Conservation (phyloP, 2,797 vertebrate species). For the Coregonus ussuriensis region DNA sequence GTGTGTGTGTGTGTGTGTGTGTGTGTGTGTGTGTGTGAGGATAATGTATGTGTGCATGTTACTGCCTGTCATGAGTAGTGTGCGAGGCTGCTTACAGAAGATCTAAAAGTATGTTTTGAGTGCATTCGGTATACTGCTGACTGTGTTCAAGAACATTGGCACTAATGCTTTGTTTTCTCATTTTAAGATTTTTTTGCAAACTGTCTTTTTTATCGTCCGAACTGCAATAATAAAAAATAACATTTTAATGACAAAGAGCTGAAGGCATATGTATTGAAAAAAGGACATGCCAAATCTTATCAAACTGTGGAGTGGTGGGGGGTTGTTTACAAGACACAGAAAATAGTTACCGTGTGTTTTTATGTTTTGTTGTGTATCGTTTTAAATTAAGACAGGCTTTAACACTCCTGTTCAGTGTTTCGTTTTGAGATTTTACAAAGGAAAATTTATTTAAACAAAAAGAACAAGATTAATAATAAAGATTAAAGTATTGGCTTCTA, state of each 20-base stretch:
- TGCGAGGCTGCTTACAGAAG: constrained; percentile 79
- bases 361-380: constrained; percentile 81
- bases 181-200: constrained; percentile 74
- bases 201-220: constrained; percentile 79
- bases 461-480: constrained; percentile 82
- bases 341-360: constrained; percentile 78
- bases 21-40: constrained; percentile 56
- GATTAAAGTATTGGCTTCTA: constrained; percentile 80
- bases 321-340: constrained; percentile 79
- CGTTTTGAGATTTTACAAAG: constrained; percentile 83
- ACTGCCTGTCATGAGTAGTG: constrained; percentile 73
- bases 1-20: constrained; percentile 46
- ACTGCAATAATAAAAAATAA: constrained; percentile 81
- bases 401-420: constrained; percentile 85
- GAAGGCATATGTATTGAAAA: constrained; percentile 74
- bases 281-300: constrained; percentile 83
- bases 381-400: constrained; percentile 85
- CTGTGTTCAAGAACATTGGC: constrained; percentile 78
- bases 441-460: constrained; percentile 79
- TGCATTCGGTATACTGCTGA: constrained; percentile 79
- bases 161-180: constrained; percentile 72
- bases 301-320: constrained; percentile 76
- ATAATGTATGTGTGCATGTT: constrained; percentile 69
- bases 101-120: constrained; percentile 75
- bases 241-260: constrained; percentile 78